Base-by-base conservation (phyloP, 2,888 invertebrate species). In the Dinocampus coccinellae region DNA sequence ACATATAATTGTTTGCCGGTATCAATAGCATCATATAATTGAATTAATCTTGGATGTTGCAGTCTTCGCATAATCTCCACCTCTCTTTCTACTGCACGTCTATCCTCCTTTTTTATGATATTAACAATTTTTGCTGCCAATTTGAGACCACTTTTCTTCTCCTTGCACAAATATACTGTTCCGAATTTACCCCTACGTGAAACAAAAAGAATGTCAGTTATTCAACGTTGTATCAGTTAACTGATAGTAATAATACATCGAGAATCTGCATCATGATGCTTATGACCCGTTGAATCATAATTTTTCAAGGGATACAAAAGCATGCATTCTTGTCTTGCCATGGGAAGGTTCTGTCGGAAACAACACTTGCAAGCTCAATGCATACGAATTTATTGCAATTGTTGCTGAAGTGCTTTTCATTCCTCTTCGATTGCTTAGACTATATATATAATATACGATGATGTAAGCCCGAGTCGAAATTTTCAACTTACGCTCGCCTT, bases 11-110 rank as follows among this genome's bases (percentile, higher is more conserved):
- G 94, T 89, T 95, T 95, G 80, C 94, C 93, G 89, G 93, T 94
- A 88, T 98, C 98, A 88, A 97, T 98, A 11, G 98, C 97, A 84
- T 99, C 99, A 88, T 98, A 99, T 57, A 99, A 92, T 88, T 99
- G 99, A 82, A 99, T 96, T 63, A 99, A 93, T 76, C 98, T 90
- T 34, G 97, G 97, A 90, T 99, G 99, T 82, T 97, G 95, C 69
- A 99, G 91, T 77, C 93, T 90, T 84, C 96, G 92, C 98, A 99
- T 99, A 82, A 99, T 97, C 80, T 98, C 97, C 73, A 99, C 95
- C 88, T 99, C 99, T 68, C 98, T 91, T 87, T 97, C 96, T 76
- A 98, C 98, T 83, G 97, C 96, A 76, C 95, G 90, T 74, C 95
- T 90, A 88, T 97, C 97, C 82, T 97, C 96, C 73, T 95, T 92